Evolutionary conservation across 2,888 invertebrate genomes (phyloP), one percentile per base, ranked within the genome.

Genomic region (Lutraria lutraria): DNA sequence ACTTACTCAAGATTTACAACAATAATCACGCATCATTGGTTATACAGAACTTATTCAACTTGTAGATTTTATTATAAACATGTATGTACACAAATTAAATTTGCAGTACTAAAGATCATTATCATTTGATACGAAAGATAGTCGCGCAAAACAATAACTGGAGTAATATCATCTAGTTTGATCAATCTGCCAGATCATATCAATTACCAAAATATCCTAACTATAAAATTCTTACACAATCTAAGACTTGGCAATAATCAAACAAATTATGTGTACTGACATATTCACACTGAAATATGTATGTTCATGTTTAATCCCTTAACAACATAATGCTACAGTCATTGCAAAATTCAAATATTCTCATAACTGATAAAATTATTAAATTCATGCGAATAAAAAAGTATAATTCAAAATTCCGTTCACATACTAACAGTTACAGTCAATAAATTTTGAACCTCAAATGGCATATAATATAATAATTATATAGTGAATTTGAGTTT

Each of bases 61-160:
- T 68, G 25, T 68, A 68, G 43, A 43, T 43, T 43, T 43, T 43
- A 43, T n/a, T n/a, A n/a, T n/a, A n/a, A n/a, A n/a, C n/a, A n/a
- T 63, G 25, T 68, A 68, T 25, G 25, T 25, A 68, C 25, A 68
- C 25, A 68, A n/a, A 68, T 68, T 21, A 68, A 13, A 43, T 68
- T 68, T 68, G 63, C 25, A 68, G n/a, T 25, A 68, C 25, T 25
- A 25, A 68, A 68, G 76, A 76, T 76, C 19, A 34, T 34, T 8
- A 76, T 76, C 76, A 76, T 34, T 34, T 76, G 76, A 76, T 76
- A 76, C 76, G 13, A 76, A 76, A 31, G 76, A 76, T 76, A 76
- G 13, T 6, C 19, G 16, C 31, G 25, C n/a, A n/a, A 76, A 76
- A 76, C 76, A 76, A 76, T 34, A 31, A 19, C 34, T 34, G 16